phyloP scores from a whole-genome alignment of 2,888 invertebrate species.

The Orchesellides sinensis region DNA sequence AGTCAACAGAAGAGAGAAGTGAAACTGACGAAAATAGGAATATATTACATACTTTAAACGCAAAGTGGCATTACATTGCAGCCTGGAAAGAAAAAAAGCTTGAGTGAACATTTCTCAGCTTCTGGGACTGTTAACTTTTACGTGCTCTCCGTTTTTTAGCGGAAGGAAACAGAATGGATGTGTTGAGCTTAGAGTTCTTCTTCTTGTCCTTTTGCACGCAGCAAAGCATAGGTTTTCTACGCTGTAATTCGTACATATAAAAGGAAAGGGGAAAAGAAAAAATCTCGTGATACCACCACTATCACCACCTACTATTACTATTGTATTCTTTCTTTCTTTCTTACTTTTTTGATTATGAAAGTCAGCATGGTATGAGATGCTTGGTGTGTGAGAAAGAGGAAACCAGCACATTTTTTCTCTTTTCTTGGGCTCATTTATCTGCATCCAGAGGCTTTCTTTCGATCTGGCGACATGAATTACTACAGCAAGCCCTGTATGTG shows the following conservation, averaged over 20 bases:
- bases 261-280: background rate
- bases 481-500: constrained; percentile 8
- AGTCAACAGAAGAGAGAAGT: background rate
- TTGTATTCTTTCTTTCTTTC: background rate
- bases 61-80: constrained; percentile 9
- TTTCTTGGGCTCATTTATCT: constrained; percentile 44
- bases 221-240: background rate
- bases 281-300: background rate
- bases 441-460: constrained; percentile 41
- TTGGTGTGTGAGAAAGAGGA: constrained; percentile 11
- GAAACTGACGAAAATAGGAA: constrained; percentile 5
- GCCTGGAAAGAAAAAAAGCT: constrained; percentile 18
- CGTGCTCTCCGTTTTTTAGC: constrained; percentile 22
- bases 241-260: background rate
- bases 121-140: constrained; percentile 38
- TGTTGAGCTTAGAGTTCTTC: background rate
- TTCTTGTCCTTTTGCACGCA: background rate
- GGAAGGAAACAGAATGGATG: background rate
- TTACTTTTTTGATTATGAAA: constrained; percentile 25
- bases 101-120: constrained; percentile 49
- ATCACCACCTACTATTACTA: background rate
- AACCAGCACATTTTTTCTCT: constrained; percentile 32
- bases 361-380: constrained; percentile 12
- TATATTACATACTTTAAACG: constrained; percentile 20
- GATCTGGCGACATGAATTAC: constrained; percentile 47